phyloP scores from a whole-genome alignment of 2,888 invertebrate species.

The Ditula angustiorana region DNA sequence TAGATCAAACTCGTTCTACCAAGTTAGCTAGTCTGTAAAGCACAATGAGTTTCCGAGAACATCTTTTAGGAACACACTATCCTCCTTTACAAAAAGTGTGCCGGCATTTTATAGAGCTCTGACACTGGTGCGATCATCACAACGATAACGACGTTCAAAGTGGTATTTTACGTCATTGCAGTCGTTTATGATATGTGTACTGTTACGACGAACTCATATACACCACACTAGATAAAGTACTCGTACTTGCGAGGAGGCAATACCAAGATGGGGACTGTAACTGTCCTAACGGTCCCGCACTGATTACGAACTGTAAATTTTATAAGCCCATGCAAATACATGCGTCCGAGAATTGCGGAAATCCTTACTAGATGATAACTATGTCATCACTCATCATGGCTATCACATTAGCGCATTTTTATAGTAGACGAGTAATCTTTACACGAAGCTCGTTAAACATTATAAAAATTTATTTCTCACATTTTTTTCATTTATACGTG shows the following conservation, averaged over 20 bases:
- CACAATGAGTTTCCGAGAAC: slow-evolving; percentile 28
- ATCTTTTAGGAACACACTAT: slow-evolving; percentile 23
- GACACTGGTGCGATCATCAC: slow-evolving; percentile 22
- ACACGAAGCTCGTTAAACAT: not conserved
- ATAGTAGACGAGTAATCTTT: not conserved
- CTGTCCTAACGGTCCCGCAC: slow-evolving; percentile 33
- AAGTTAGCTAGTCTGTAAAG: slow-evolving; percentile 4
- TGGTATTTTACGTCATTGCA: slow-evolving; percentile 32
- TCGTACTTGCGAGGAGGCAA: slow-evolving; percentile 17
- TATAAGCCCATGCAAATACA: slow-evolving; percentile 27
- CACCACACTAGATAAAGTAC: slow-evolving; percentile 26
- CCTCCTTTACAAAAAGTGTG: slow-evolving; percentile 17
- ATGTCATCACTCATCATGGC: no score
- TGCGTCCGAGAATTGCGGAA: slow-evolving; percentile 24
- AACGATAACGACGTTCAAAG: slow-evolving; percentile 29
- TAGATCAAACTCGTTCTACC: slow-evolving; percentile 12
- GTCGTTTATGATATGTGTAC: slow-evolving; percentile 32
- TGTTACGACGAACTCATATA: slow-evolving; percentile 19
- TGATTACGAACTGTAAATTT: slow-evolving; percentile 34
- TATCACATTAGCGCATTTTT: not conserved
- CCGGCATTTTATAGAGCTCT: slow-evolving; percentile 30
- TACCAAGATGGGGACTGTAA: slow-evolving; percentile 24
- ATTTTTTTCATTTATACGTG: not conserved
- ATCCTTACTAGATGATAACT: slow-evolving; percentile 10
- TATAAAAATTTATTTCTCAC: no score